A percentile compares a stretch with the other conserved stretches of the same genome.
Evolutionary conservation across 2,113 vertebrate species (phyloP).

Genomic region (Copsychus sechellarum): DNA sequence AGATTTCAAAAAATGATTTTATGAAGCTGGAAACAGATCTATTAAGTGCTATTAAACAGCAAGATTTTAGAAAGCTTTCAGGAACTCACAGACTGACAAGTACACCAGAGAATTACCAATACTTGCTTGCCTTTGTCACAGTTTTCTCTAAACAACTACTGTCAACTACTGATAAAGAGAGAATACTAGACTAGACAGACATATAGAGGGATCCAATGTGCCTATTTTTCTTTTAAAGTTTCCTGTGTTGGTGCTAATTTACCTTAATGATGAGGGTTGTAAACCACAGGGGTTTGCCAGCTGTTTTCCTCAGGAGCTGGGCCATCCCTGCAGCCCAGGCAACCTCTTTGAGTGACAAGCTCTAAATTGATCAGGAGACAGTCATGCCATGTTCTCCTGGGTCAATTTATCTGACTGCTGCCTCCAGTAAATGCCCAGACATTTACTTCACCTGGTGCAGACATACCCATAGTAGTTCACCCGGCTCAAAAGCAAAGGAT

Average conservation of each 20-base stretch:
- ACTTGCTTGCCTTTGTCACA: not conserved
- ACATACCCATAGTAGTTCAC: not conserved
- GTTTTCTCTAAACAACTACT: not conserved
- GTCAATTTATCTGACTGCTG: not conserved
- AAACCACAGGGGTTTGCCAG: not conserved
- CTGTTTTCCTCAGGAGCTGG: not conserved
- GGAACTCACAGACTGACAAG: not conserved
- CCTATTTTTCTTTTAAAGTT: not conserved
- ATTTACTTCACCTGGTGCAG: not conserved
- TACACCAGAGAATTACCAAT: not conserved
- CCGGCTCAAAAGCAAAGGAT: not conserved
- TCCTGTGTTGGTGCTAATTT: not conserved
- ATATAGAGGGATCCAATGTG: not conserved
- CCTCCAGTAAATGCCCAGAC: not conserved
- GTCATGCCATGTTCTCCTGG: not conserved
- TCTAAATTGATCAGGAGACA: not conserved
- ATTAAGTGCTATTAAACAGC: not conserved
- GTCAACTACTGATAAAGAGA: not conserved
- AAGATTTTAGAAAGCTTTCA: conserved; percentile 21
- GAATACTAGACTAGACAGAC: not conserved
- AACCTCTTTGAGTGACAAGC: not conserved
- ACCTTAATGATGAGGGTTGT: not conserved
- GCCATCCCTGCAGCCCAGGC: not conserved
- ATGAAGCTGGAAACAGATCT: not conserved
- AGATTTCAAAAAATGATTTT: not conserved